Base-by-base conservation (phyloP, 2,797 vertebrate genomes). In the Chrysolophus pictus region DNA sequence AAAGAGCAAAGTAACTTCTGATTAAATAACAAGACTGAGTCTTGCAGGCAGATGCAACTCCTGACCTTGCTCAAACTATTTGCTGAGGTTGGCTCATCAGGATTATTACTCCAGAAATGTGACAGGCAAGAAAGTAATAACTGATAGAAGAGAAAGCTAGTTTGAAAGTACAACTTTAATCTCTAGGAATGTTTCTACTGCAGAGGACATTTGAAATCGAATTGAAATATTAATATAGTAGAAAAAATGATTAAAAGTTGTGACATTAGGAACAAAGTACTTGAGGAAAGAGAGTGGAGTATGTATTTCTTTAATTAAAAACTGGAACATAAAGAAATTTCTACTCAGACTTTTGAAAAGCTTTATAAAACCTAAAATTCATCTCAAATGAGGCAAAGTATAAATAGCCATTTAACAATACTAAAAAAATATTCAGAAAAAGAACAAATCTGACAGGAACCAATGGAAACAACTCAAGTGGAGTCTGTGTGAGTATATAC, bases 1-100 rank as follows among this genome's bases (percentile, higher is more conserved):
- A 70, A 90, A 82, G 79, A 86, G 55, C 59, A 83, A 93, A 91
- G 70, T 87, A 93, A 90, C 21, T 80, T 64, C 63, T 84, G 63
- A 88, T 68, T 58, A 87, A 91, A 33, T 62, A 75, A 78, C 16
- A 86, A 68, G 35, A n/a, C 29, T 37, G 42, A 89, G 44, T 41
- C 64, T 84, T 49, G 35, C 3, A 7, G 63, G 35, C 35, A 79
- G 39, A 77, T 39, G 6, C 5, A 83, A 74, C 12, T 80, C 63
- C 55, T 71, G 42, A n/a, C 46, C 21, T 72, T 67, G 17, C 42
- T 80, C 47, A 46, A 60, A 22, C 53, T 78, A 68, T 24, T 74
- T 92, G 44, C 75, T 67, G 59, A 92, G 37, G 41, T 15, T 39
- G 21, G 6, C 11, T 89, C 62, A 75, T 3, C 46, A 1, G 35